Evolutionary conservation across 2,797 vertebrate genomes (phyloP), one percentile per base, ranked within the genome.

Genomic region (Chaetophractus vellerosus): DNA sequence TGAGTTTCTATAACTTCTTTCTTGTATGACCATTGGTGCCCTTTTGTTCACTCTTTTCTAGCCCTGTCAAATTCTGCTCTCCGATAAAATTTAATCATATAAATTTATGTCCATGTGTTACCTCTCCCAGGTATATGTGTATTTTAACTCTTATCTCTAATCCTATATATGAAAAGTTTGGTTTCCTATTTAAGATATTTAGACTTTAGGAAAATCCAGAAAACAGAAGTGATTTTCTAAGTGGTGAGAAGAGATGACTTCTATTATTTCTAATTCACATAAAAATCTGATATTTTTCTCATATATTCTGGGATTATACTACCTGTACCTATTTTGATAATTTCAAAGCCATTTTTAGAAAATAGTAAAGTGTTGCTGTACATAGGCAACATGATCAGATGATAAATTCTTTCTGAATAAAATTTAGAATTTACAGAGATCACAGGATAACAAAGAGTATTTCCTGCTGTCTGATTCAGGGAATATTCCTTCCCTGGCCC

Each of bases 211-310:
- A 86, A 88, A 85, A 74, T 1, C 82, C 59, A 92, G 71, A 66
- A 94, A 86, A 33, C 45, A 3, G 45, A 48, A 93, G 55, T 85
- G 12, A n/a, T 50, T 91, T 86, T 84, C 78, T 91, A 87, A 64
- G 48, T 59, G 55, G 4, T 68, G 16, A 28, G 9, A 81, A 89
- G 80, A 81, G 15, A 84, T 24, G 52, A 10, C 31, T 33, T 90
- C n/a, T 66, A 4, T 92, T 90, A 91, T 92, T 82, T 75, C 64
- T 36, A 80, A 79, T 92, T 93, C n/a, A 86, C n/a, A 96, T 66
- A 85, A 93, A 94, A 79, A 48, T 79, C 38, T 66, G 69, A 6
- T 68, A 21, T 41, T 94, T 87, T 89, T 84, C 66, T 87, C 23
- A 45, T 11, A 41, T 63, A 38, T 85, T 64, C 72, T 85, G n/a